These are phyloP conservation scores for Acleris laterana DNA, from an alignment of 2,888 invertebrate species.

Conservation along the genomic window DNA sequence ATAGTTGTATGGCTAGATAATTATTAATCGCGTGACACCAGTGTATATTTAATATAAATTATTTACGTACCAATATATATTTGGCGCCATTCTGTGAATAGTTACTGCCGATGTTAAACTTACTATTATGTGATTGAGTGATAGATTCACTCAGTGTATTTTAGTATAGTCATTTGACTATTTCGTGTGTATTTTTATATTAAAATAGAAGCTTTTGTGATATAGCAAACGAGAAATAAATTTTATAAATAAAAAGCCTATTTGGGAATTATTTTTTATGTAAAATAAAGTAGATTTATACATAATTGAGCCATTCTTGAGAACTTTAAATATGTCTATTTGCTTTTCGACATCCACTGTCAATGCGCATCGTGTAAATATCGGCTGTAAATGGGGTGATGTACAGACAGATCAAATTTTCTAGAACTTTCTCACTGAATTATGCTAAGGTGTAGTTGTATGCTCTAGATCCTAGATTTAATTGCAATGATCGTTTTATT, in stretches of 20 bases:
- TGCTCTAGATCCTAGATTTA: slow-evolving; percentile 40
- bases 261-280: slow-evolving; percentile 41
- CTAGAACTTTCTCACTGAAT: slow-evolving; percentile 50
- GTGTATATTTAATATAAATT: slow-evolving; percentile 28
- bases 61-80: slow-evolving; percentile 19
- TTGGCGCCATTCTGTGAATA: slow-evolving; percentile 25
- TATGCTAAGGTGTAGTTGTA: slow-evolving; percentile 53
- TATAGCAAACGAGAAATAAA: slow-evolving; percentile 61
- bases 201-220: slow-evolving; percentile 70
- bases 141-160: slow-evolving; percentile 30
- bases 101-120: slow-evolving; percentile 11
- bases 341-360: slow-evolving; percentile 28
- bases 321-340: slow-evolving; percentile 38
- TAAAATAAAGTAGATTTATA: slow-evolving; percentile 37
- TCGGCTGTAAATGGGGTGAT: slow-evolving; percentile 44
- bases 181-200: slow-evolving; percentile 65
- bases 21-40: slow-evolving; percentile 27
- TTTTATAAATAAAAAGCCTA: slow-evolving; percentile 48
- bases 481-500: slow-evolving; percentile 32
- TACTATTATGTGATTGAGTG: slow-evolving; percentile 23
- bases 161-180: slow-evolving; percentile 61
- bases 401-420: slow-evolving; percentile 55
- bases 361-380: slow-evolving; percentile 56
- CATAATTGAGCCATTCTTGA: slow-evolving; percentile 39
- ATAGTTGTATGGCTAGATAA: slow-evolving; percentile 31